Evolutionary conservation across 2,888 invertebrate genomes (phyloP).

Genomic region (Cylloceria caligata): DNA sequence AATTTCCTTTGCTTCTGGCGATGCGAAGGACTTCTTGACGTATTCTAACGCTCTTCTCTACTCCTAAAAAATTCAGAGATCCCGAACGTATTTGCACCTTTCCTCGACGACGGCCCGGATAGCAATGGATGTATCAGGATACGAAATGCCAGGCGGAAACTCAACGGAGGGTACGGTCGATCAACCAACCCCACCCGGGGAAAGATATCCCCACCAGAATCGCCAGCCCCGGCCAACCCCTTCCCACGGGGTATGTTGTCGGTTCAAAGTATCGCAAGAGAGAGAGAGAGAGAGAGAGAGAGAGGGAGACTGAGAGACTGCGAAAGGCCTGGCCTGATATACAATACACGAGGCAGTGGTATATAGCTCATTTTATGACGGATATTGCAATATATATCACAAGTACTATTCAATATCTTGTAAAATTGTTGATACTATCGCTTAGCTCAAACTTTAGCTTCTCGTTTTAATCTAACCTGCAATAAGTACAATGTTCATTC

Average conservation of each 20-base stretch:
- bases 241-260: slow-evolving; percentile 41
- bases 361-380: slow-evolving; percentile 19
- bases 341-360: not conserved
- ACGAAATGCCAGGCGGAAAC: slow-evolving; percentile 65
- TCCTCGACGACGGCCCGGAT: slow-evolving; percentile 70
- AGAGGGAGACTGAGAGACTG: not conserved
- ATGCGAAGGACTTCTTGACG: not conserved
- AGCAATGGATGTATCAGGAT: slow-evolving; percentile 69
- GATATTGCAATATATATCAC: slow-evolving; percentile 17
- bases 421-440: not conserved
- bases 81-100: slow-evolving; percentile 61
- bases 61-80: slow-evolving; percentile 3
- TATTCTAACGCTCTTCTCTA: not conserved
- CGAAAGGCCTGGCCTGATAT: not conserved
- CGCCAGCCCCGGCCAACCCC: slow-evolving; percentile 42
- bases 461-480: not conserved
- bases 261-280: slow-evolving; percentile 24
- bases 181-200: slow-evolving; percentile 73
- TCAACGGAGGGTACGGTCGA: slow-evolving; percentile 70
- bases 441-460: not conserved
- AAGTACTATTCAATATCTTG: slow-evolving; percentile 1
- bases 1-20: slow-evolving; percentile 8
- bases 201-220: slow-evolving; percentile 50
- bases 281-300: no score
- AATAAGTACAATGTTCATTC: slow-evolving; percentile 1